Conservation (phyloP, 2,888 invertebrate species). For the Brachypterus glaber region DNA sequence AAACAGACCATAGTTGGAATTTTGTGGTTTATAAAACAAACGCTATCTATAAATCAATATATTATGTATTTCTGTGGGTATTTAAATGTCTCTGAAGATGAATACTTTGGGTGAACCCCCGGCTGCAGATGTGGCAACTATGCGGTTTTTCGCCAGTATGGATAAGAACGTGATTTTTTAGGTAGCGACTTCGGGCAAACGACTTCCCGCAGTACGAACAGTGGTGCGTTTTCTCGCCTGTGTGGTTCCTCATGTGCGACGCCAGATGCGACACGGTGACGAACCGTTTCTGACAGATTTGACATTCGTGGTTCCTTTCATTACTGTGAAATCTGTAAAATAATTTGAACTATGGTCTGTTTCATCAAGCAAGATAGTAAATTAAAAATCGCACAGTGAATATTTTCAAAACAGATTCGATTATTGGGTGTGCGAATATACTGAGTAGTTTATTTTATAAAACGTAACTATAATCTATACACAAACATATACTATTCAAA, state of each 20-base stretch:
- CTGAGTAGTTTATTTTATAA: too few species aligned
- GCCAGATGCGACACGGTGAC: constrained; percentile 32
- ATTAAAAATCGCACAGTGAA: too few species aligned
- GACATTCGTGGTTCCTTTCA: constrained; percentile 28
- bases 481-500: too few species aligned
- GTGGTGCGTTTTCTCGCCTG: constrained; percentile 27
- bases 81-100: constrained; percentile 33
- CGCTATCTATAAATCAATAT: too few species aligned
- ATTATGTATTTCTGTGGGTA: too few species aligned
- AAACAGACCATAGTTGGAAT: too few species aligned
- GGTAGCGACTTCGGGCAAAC: constrained; percentile 44
- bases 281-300: constrained; percentile 30
- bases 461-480: too few species aligned
- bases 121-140: constrained; percentile 43
- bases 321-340: constrained; percentile 29
- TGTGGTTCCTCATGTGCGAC: constrained; percentile 31
- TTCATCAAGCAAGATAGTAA: too few species aligned
- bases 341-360: too few species aligned
- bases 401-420: too few species aligned
- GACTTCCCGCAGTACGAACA: constrained; percentile 48
- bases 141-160: constrained; percentile 52
- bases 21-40: too few species aligned
- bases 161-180: constrained; percentile 44
- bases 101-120: constrained; percentile 31
- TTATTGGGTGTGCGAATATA: too few species aligned